These are phyloP conservation scores for Dermolepida albohirtum DNA, from an alignment of 2,888 invertebrate genomes.

Conservation along the genomic window DNA sequence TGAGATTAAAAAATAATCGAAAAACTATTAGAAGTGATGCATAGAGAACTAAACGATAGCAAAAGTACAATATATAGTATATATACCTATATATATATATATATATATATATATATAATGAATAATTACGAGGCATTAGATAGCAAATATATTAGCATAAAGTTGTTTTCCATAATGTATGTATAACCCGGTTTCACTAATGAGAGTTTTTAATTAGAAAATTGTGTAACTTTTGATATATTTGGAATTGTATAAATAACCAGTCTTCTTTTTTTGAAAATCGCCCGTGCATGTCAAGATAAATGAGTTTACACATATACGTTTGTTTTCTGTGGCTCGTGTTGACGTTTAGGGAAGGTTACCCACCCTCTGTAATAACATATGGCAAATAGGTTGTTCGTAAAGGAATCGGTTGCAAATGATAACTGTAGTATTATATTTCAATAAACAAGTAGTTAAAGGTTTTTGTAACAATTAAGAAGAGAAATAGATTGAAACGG, in stretches of 20 bases:
- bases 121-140: too few species aligned
- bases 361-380: slow-evolving; percentile 14
- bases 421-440: slow-evolving; percentile 20
- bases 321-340: slow-evolving; percentile 26
- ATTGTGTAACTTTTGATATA: background rate
- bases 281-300: slow-evolving; percentile 14
- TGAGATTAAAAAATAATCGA: too few species aligned
- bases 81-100: too few species aligned
- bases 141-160: too few species aligned
- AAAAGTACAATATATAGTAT: too few species aligned
- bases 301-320: slow-evolving; percentile 10
- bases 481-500: slow-evolving; percentile 1
- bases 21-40: too few species aligned
- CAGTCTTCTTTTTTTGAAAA: background rate
- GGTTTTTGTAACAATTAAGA: slow-evolving; percentile 13
- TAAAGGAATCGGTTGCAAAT: slow-evolving; percentile 28
- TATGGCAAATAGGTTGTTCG: slow-evolving; percentile 27
- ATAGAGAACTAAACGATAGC: too few species aligned
- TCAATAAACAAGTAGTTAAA: slow-evolving; percentile 32
- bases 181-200: too few species aligned
- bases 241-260: slow-evolving; percentile 7
- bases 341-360: slow-evolving; percentile 29
- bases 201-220: too few species aligned
- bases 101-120: too few species aligned
- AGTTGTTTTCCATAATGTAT: too few species aligned